Evolutionary conservation across 2,797 vertebrate species (phyloP).

Genomic region (Parambassis ranga): DNA sequence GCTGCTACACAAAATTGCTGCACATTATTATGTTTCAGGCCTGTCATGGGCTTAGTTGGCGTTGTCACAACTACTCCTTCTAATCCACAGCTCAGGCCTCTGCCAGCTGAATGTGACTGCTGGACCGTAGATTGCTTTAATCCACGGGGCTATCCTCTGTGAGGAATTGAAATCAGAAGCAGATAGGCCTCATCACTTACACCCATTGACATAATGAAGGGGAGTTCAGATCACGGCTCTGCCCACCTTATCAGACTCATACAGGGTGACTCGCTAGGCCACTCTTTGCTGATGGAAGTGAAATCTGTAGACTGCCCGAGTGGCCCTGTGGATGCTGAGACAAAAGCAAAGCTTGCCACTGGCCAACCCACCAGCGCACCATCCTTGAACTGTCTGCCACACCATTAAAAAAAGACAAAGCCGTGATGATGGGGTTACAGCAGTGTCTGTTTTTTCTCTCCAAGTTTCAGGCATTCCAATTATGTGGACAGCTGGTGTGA

Average conservation of each 20-base stretch:
- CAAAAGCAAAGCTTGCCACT: neutral
- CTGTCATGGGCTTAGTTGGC: neutral
- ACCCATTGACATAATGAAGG: slow-evolving; percentile 3
- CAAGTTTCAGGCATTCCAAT: too few species aligned
- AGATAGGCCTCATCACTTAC: slow-evolving; percentile 30
- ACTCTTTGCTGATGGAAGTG: too few species aligned
- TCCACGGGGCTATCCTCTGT: slow-evolving; percentile 17
- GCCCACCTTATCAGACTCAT: slow-evolving; percentile 19
- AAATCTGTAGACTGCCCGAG: neutral
- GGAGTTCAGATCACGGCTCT: slow-evolving; percentile 15
- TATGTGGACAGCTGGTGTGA: too few species aligned
- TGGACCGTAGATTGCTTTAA: slow-evolving; percentile 25
- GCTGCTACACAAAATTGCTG: neutral
- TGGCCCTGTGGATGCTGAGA: neutral
- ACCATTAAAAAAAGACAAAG: too few species aligned
- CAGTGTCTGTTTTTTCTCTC: too few species aligned
- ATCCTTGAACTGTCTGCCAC: too few species aligned
- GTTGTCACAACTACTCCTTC: slow-evolving; percentile 22
- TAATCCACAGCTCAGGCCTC: neutral
- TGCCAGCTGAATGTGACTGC: slow-evolving; percentile 7
- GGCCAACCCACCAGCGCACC: too few species aligned
- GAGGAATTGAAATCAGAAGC: slow-evolving; percentile 24
- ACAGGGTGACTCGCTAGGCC: too few species aligned
- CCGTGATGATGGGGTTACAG: too few species aligned
- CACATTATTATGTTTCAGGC: neutral